Conservation (phyloP, 2,888 invertebrate genomes). For the Oscheius sp. region DNA sequence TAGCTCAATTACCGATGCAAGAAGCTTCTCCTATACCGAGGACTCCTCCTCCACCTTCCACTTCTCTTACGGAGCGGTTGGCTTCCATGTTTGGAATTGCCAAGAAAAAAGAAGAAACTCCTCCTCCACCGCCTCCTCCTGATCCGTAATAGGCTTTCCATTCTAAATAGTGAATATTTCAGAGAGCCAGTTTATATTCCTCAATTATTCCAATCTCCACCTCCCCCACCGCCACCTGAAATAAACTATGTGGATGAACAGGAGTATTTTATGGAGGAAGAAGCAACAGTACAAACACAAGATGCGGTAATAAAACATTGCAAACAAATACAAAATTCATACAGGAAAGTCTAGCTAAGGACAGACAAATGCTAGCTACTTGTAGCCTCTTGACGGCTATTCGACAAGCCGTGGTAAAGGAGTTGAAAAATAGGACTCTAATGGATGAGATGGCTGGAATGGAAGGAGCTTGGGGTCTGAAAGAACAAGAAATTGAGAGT, state of each 20-base stretch:
- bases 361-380: background rate
- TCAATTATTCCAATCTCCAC: no score
- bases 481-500: constrained; percentile 8
- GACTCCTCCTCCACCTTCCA: background rate
- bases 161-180: no score
- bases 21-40: background rate
- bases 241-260: no score
- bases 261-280: no score
- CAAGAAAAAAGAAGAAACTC: background rate
- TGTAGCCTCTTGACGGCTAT: background rate
- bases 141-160: no score
- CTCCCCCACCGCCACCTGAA: no score
- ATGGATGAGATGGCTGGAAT: constrained; percentile 12
- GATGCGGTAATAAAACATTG: no score
- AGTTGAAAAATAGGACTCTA: background rate
- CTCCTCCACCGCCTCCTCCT: background rate
- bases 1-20: background rate
- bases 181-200: no score
- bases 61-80: background rate
- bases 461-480: constrained; percentile 9
- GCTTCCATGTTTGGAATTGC: background rate
- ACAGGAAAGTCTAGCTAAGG: background rate
- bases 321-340: no score
- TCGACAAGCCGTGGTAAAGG: background rate
- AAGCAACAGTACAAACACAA: no score